These are phyloP conservation scores for Drosophila bipectinata DNA, from an alignment of 1,140 invertebrate species.

Conservation along the genomic window DNA sequence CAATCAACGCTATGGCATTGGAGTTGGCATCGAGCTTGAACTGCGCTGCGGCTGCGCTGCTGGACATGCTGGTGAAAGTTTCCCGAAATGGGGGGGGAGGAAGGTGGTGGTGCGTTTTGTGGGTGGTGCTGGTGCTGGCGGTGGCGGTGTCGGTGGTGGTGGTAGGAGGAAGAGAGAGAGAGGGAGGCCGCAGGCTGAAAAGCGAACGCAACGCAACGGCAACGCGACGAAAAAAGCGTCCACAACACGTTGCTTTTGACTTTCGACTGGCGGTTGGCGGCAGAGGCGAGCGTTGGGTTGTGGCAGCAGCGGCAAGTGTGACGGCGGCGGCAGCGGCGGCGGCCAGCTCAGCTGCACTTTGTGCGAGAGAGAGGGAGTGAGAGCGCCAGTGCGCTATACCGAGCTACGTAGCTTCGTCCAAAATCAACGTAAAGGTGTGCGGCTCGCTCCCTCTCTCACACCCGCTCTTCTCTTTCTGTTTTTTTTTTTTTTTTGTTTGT, in stretches of 20 bases:
- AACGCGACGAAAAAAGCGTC: constrained; percentile 81
- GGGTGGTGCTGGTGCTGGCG: constrained; percentile 15
- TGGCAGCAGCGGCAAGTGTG: constrained; percentile 67
- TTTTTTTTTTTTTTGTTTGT: constrained; percentile 17
- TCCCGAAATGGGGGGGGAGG: constrained; percentile 30
- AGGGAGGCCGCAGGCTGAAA: constrained; percentile 56
- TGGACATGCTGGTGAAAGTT: constrained; percentile 78
- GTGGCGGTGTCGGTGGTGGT: constrained; percentile 33
- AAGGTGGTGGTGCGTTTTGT: constrained; percentile 22
- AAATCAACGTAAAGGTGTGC: constrained; percentile 81
- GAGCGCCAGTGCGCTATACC: constrained; percentile 23
- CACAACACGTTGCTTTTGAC: constrained; percentile 82
- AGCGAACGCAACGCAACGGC: constrained; percentile 74
- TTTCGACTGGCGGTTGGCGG: constrained; percentile 73
- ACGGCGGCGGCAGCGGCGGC: constrained; percentile 47
- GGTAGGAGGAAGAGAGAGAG: constrained; percentile 40
- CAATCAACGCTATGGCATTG: constrained; percentile 70
- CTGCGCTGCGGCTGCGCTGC: constrained; percentile 69
- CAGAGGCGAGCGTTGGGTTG: constrained; percentile 60
- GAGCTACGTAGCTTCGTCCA: constrained; percentile 55
- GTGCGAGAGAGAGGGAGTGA: constrained; percentile 57
- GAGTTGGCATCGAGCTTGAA: constrained; percentile 69
- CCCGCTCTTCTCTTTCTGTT: constrained; percentile 28
- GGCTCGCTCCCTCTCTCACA: constrained; percentile 42
- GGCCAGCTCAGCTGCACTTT: constrained; percentile 75